These are phyloP conservation scores for Meloidogyne hapla DNA, from an alignment of 1,140 invertebrate species.

Conservation along the genomic window DNA sequence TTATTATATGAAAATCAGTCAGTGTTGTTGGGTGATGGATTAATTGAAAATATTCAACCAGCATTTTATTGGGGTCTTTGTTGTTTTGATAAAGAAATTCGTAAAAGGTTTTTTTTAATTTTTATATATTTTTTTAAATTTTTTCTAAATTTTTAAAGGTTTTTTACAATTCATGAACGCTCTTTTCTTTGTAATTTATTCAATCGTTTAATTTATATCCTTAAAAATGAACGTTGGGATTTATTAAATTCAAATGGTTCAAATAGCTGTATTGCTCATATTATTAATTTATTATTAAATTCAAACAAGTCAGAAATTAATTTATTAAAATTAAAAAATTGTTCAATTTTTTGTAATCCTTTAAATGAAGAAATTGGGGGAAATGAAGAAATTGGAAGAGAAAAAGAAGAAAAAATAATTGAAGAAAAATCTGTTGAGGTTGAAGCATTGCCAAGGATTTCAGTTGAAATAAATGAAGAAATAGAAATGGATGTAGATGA, in stretches of 20 bases:
- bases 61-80: constrained; percentile 38
- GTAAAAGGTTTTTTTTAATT: constrained; percentile 13
- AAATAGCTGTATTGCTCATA: constrained; percentile 36
- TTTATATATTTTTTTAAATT: not conserved
- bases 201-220: constrained; percentile 32
- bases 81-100: constrained; percentile 26
- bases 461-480: constrained; percentile 19
- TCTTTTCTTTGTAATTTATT: constrained; percentile 28
- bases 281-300: constrained; percentile 35
- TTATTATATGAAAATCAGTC: constrained; percentile 30
- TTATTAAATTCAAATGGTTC: constrained; percentile 17
- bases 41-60: constrained; percentile 21
- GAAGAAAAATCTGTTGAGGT: not conserved
- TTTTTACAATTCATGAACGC: constrained; percentile 34
- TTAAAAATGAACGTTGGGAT: constrained; percentile 39
- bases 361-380: not conserved
- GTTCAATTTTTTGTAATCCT: constrained; percentile 23
- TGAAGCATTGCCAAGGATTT: not conserved
- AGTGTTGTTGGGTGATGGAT: not conserved
- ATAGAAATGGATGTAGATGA: not conserved
- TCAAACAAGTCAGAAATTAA: not conserved
- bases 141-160: constrained; percentile 5
- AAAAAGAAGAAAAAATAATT: not conserved
- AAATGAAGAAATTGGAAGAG: not conserved
- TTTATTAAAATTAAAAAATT: constrained; percentile 22